phyloP scores from a whole-genome alignment of 2,888 invertebrate species.

The Conistra vaccinii region DNA sequence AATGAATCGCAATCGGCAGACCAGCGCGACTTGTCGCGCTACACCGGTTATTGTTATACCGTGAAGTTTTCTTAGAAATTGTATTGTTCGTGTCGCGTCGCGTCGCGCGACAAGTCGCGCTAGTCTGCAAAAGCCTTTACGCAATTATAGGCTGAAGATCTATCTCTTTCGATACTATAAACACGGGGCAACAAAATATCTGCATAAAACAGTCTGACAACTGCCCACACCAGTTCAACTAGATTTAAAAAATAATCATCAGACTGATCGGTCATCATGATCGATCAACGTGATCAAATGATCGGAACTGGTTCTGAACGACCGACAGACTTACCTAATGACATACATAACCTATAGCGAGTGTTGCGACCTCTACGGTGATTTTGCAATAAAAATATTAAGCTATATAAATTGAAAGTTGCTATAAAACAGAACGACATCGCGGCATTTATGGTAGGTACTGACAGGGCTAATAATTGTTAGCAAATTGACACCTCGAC shows the following conservation, averaged over 20 bases:
- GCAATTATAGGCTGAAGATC: too few species aligned
- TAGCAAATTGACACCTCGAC: background rate
- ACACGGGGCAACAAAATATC: background rate
- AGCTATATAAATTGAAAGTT: constrained; percentile 29
- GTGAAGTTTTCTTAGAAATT: too few species aligned
- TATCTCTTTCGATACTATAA: background rate
- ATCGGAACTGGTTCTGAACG: constrained; percentile 30
- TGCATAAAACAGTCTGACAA: constrained; percentile 4
- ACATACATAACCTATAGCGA: constrained; percentile 42
- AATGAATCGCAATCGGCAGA: too few species aligned
- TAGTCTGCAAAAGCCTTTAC: too few species aligned
- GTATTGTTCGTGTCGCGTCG: too few species aligned
- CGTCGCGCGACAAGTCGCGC: too few species aligned
- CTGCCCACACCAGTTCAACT: constrained; percentile 13
- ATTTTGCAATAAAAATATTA: constrained; percentile 34
- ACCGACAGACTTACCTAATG: constrained; percentile 41
- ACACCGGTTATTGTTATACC: too few species aligned
- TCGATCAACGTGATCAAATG: constrained; percentile 31
- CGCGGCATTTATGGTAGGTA: background rate
- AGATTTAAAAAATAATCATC: constrained; percentile 26
- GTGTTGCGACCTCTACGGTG: constrained; percentile 29
- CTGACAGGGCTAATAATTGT: background rate
- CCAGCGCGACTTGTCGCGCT: too few species aligned
- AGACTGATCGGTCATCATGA: constrained; percentile 12
- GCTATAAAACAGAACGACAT: background rate